phyloP scores from a whole-genome alignment of 2,888 invertebrate genomes.

The Odiellus spinosus region DNA sequence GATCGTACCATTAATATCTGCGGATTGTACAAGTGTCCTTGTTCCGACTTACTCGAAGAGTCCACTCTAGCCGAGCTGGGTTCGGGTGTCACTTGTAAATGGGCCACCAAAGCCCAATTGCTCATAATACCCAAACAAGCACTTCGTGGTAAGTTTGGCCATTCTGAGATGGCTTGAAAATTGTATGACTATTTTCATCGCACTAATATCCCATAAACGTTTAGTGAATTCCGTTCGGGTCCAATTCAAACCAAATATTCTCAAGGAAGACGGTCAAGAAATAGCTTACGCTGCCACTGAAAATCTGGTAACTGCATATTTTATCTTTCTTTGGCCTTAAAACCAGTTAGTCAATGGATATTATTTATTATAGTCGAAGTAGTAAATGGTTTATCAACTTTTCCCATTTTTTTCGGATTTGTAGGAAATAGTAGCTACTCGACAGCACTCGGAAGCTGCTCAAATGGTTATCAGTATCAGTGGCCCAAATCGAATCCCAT shows the following conservation, averaged over 20 bases:
- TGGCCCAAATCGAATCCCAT: slow-evolving; percentile 9
- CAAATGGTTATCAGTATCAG: slow-evolving; percentile 1
- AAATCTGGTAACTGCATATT: slow-evolving; percentile 7
- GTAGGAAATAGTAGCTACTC: too few relatives aligned
- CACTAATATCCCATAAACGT: too few relatives aligned
- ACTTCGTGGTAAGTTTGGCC: slow-evolving; percentile 10
- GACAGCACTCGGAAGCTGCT: too few relatives aligned
- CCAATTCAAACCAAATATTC: slow-evolving; percentile 4
- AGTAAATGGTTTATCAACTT: neutral
- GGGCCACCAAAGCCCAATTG: slow-evolving; percentile 22
- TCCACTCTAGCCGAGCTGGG: slow-evolving; percentile 17
- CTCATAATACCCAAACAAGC: slow-evolving; percentile 17
- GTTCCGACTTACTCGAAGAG: slow-evolving; percentile 12
- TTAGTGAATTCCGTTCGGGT: slow-evolving; percentile 10
- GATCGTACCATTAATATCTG: slow-evolving; percentile 18
- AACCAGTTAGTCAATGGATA: too few relatives aligned
- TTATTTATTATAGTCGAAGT: too few relatives aligned
- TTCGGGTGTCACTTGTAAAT: slow-evolving; percentile 18
- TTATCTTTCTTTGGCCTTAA: too few relatives aligned
- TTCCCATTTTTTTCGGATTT: too few relatives aligned
- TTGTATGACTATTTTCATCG: neutral
- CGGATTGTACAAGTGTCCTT: slow-evolving; percentile 12
- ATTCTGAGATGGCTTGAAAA: too few relatives aligned
- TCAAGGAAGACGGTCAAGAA: slow-evolving; percentile 6
- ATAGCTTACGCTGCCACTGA: neutral